Evolutionary conservation across 2,888 invertebrate species (phyloP), one percentile per base, ranked within the genome.

Genomic region (Lasioglossum vierecki): DNA sequence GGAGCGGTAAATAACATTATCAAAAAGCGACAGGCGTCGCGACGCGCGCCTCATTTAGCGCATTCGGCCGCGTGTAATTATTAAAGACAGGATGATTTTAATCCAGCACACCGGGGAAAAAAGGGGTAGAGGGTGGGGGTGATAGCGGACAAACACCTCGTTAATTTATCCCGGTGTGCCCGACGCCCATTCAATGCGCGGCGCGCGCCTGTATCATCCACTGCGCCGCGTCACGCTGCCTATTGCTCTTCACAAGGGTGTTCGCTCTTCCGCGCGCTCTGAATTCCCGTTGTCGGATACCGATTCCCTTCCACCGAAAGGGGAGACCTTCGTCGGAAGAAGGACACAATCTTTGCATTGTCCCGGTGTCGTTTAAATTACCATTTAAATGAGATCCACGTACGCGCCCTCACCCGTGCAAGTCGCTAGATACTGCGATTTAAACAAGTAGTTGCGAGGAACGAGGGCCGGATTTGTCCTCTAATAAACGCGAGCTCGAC

Each of bases 101-200:
- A 90, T 88, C 88, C 77, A 71, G 57, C 63, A 70, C 60, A 68
- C 49, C 60, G n/a, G 49, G 68, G 80, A 80, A 77, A 77, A 35
- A 68, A 44, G 70, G 82, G 80, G 66, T 13, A 75, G 75, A 44
- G 60, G 80, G 81, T 41, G 49, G 68, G 41, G 82, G 79, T 46
- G 89, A 88, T 84, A 73, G 83, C 84, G 86, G 82, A 88, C 88
- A 89, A 91, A 91, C 90, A 87, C 88, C 89, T 91, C 90, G 89
- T 91, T 91, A 91, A 91, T 91, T 91, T 88, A 90, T 91, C 87
- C 83, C 84, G 75, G 77, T 80, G 83, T 78, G 63, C 83, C 80
- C 82, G 82, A 79, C 86, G 86, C 49, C 80, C 84, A 88, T 90
- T 89, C 76, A 86, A 78, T 53, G 75, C 44, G 46, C 35, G 82